Evolutionary conservation across 2,113 vertebrate genomes (phyloP).

Genomic region (Gallinago media): DNA sequence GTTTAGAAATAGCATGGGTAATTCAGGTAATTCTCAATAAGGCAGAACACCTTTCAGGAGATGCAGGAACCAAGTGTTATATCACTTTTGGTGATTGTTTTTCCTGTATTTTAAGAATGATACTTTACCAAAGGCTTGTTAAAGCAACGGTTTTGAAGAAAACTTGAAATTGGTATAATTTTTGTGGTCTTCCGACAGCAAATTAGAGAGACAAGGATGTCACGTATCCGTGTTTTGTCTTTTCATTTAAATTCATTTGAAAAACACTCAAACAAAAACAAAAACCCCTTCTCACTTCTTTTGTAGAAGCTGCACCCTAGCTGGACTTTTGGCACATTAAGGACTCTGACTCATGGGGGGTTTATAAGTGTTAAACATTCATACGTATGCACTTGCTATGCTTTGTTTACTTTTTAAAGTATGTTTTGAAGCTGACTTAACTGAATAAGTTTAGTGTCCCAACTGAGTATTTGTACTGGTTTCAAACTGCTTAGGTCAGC

Average conservation of each 20-base stretch:
- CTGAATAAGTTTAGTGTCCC: background rate
- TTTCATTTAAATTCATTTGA: background rate
- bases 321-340: background rate
- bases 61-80: background rate
- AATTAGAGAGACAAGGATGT: background rate
- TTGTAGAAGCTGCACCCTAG: background rate
- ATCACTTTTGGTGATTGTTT: background rate
- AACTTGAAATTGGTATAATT: background rate
- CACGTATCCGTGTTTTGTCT: background rate
- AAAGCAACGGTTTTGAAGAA: background rate
- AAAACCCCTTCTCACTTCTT: background rate
- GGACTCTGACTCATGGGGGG: background rate
- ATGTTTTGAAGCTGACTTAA: background rate
- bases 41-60: background rate
- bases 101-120: background rate
- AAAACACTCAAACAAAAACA: background rate
- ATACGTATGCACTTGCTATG: background rate
- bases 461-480: background rate
- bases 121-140: background rate
- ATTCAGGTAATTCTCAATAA: background rate
- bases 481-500: slow-evolving; percentile 29
- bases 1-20: background rate
- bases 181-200: background rate
- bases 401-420: slow-evolving; percentile 23
- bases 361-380: background rate